These are phyloP conservation scores for Lithophane semibrunnea DNA, from an alignment of 2,888 invertebrate species.

Conservation along the genomic window DNA sequence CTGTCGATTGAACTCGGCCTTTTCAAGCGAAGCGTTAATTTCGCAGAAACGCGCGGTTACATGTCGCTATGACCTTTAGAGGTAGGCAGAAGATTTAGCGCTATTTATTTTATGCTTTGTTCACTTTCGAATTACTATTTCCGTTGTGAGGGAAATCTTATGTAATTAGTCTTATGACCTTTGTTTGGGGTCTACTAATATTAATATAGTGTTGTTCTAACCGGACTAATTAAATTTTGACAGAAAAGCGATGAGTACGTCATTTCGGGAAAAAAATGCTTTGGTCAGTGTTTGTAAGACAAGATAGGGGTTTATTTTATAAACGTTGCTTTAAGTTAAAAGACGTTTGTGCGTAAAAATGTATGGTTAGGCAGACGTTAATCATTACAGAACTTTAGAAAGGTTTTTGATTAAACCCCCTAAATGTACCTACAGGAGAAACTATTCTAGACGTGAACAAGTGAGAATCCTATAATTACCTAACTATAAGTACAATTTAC, in stretches of 20 bases:
- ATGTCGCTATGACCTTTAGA: conserved; percentile 43
- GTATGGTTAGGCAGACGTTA: too few relatives aligned
- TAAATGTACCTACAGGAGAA: neutral
- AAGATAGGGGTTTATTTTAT: neutral
- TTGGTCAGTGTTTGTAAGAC: neutral
- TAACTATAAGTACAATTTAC: neutral
- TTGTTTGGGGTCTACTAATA: neutral
- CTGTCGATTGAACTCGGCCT: conserved; percentile 46
- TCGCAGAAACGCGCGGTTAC: conserved; percentile 41
- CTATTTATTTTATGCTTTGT: conserved; percentile 38
- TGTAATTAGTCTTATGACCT: neutral
- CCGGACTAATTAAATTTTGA: neutral
- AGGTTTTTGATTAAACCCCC: neutral
- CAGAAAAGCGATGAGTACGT: neutral
- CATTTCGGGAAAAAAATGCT: neutral
- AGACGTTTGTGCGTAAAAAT: neutral
- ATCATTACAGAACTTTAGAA: neutral
- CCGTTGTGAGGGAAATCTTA: neutral
- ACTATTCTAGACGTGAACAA: neutral
- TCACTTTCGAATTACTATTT: conserved; percentile 6
- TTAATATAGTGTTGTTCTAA: too few relatives aligned
- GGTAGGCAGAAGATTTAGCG: conserved; percentile 40
- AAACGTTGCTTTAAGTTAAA: neutral
- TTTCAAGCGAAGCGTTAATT: conserved; percentile 58
- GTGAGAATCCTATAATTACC: neutral